phyloP scores from a whole-genome alignment of 2,113 vertebrate species.

The Laticauda colubrina region DNA sequence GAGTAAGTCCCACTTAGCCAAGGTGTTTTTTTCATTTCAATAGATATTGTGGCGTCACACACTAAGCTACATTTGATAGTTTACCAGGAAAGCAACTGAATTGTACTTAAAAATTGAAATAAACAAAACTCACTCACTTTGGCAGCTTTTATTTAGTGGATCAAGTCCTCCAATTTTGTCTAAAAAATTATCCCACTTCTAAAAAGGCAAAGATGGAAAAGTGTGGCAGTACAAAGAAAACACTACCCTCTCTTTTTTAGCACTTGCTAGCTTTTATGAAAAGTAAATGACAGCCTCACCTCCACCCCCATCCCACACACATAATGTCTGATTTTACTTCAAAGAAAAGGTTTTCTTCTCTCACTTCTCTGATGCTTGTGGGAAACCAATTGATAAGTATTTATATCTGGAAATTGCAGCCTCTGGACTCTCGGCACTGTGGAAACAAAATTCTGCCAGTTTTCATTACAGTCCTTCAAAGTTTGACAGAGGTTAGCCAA shows the following conservation, averaged over 20 bases:
- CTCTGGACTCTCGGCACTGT: neutral
- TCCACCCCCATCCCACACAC: neutral
- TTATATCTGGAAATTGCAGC: conserved; percentile 35
- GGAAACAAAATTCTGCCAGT: conserved; percentile 33
- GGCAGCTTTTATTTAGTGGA: neutral
- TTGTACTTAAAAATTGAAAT: neutral
- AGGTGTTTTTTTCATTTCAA: neutral
- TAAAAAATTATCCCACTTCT: neutral
- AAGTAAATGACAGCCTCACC: neutral
- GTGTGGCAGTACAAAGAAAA: neutral
- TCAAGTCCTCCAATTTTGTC: neutral
- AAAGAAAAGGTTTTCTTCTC: neutral
- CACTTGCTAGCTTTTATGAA: neutral
- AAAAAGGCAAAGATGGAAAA: neutral
- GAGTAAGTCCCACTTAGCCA: neutral
- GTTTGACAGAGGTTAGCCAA: conserved; percentile 53
- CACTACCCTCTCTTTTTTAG: neutral
- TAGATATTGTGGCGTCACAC: neutral
- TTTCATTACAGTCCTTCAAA: conserved; percentile 39
- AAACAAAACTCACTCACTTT: neutral
- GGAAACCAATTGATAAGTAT: conserved; percentile 10
- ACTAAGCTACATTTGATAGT: neutral
- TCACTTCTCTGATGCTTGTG: neutral
- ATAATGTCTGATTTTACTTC: neutral
- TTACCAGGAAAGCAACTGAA: neutral